A percentile compares a stretch with the other conserved stretches of the same genome.
Conservation (phyloP, 2,888 invertebrate genomes). For the Ophioninae sp. region DNA sequence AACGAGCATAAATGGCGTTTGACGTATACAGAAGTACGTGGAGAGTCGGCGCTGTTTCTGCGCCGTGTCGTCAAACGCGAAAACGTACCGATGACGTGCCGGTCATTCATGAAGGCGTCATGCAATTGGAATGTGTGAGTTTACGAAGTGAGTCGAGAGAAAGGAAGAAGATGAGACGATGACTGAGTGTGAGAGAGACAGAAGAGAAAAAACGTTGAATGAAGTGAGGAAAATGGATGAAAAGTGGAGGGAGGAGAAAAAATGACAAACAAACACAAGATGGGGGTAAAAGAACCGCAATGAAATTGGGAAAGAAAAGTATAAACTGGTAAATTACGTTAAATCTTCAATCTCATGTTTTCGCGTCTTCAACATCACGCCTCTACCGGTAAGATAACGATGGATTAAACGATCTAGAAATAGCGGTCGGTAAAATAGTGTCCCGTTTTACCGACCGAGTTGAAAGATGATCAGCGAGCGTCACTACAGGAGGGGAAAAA, state of each 20-base stretch:
- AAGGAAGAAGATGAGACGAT: slow-evolving; percentile 9
- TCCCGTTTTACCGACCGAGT: neutral
- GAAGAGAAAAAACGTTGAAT: neutral
- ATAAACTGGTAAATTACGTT: too few relatives aligned
- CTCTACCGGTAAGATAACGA: neutral
- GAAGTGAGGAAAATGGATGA: too few relatives aligned
- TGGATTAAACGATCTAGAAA: neutral
- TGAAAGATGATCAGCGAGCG: neutral
- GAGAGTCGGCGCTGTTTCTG: slow-evolving; percentile 55
- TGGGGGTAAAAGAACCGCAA: too few relatives aligned
- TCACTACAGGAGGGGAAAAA: neutral
- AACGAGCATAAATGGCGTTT: slow-evolving; percentile 34
- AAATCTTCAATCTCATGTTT: too few relatives aligned
- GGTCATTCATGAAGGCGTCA: slow-evolving; percentile 79
- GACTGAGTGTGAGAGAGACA: slow-evolving; percentile 1
- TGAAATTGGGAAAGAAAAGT: neutral
- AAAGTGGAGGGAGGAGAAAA: neutral
- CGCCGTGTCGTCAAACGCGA: slow-evolving; percentile 67
- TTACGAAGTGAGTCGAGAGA: slow-evolving; percentile 41
- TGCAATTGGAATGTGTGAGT: slow-evolving; percentile 76
- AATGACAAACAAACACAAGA: neutral
- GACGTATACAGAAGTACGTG: slow-evolving; percentile 42
- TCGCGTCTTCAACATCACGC: neutral
- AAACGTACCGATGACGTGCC: slow-evolving; percentile 75
- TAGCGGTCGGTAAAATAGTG: neutral